Conservation (phyloP, 2,797 vertebrate species). For the Micropoecilia bifurca region DNA sequence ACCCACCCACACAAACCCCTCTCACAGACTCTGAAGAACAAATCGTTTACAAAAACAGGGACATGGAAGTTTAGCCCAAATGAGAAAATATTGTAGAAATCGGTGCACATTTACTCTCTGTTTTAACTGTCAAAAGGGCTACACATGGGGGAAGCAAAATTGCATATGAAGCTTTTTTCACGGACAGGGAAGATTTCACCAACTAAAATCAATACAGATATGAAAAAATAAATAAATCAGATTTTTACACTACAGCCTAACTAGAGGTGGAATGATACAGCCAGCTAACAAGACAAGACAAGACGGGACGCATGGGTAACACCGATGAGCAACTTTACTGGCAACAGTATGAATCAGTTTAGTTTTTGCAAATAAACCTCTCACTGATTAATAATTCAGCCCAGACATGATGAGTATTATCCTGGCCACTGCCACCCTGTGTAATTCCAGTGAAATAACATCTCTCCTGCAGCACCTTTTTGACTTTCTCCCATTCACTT, state of each 20-base stretch:
- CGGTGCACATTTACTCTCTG: slow-evolving; percentile 4
- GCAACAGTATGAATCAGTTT: neutral
- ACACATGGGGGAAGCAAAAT: neutral
- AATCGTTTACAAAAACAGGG: neutral
- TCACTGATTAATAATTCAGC: neutral
- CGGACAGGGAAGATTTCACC: neutral
- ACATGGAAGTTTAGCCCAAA: neutral
- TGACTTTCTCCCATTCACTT: too few relatives aligned
- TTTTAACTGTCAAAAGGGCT: neutral
- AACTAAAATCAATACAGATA: neutral
- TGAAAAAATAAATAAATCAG: neutral
- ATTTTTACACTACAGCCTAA: neutral
- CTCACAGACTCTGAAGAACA: slow-evolving; percentile 4
- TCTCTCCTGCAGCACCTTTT: too few relatives aligned
- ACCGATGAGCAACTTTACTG: neutral
- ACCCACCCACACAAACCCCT: slow-evolving; percentile 19
- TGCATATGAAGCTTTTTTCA: neutral
- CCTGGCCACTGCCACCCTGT: too few relatives aligned
- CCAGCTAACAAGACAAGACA: neutral
- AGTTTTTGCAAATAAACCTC: neutral
- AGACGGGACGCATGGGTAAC: neutral
- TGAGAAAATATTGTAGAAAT: neutral
- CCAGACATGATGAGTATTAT: neutral
- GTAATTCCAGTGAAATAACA: too few relatives aligned
- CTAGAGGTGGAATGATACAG: neutral